A percentile compares a stretch with the other conserved stretches of the same genome.
These are phyloP conservation scores for Apogon hyalosoma DNA, from an alignment of 2,797 vertebrate genomes.

Conservation along the genomic window DNA sequence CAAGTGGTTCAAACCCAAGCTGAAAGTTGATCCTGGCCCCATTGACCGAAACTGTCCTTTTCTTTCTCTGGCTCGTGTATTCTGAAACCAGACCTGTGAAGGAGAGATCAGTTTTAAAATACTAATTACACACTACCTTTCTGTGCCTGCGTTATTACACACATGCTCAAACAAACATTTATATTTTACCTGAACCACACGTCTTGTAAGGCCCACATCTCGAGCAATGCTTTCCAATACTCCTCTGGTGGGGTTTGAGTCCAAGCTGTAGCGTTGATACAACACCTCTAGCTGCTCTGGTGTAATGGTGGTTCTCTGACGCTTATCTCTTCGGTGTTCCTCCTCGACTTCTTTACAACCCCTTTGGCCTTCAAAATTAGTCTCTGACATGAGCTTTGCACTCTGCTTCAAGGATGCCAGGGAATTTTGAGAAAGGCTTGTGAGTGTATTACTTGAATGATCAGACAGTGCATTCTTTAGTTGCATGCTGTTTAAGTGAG, in stretches of 20 bases:
- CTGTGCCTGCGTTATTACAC: neutral
- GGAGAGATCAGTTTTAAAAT: conserved; percentile 36
- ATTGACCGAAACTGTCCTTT: conserved; percentile 98
- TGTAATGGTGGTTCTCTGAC: conserved; percentile 97
- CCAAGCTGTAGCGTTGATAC: conserved; percentile 97
- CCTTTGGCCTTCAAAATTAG: conserved; percentile 85
- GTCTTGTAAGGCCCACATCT: conserved; percentile 97
- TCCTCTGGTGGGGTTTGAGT: conserved; percentile 98
- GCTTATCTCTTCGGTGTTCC: conserved; percentile 95
- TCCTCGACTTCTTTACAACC: conserved; percentile 87
- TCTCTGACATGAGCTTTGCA: conserved; percentile 91
- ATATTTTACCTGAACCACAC: conserved; percentile 93
- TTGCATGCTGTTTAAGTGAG: conserved; percentile 77
- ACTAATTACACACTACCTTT: neutral
- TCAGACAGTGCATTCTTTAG: conserved; percentile 76
- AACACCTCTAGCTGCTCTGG: conserved; percentile 98
- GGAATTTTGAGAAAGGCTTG: conserved; percentile 88
- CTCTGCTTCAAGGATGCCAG: conserved; percentile 92
- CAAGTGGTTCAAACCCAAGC: conserved; percentile 91
- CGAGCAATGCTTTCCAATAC: conserved; percentile 98
- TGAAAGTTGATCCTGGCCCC: conserved; percentile 86
- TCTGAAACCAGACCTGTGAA: conserved; percentile 98
- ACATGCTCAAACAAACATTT: neutral
- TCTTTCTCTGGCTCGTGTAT: conserved; percentile 95
- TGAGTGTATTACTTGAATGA: conserved; percentile 84